Conservation (phyloP, 1,140 invertebrate genomes). For the Drosophila rhopaloa region DNA sequence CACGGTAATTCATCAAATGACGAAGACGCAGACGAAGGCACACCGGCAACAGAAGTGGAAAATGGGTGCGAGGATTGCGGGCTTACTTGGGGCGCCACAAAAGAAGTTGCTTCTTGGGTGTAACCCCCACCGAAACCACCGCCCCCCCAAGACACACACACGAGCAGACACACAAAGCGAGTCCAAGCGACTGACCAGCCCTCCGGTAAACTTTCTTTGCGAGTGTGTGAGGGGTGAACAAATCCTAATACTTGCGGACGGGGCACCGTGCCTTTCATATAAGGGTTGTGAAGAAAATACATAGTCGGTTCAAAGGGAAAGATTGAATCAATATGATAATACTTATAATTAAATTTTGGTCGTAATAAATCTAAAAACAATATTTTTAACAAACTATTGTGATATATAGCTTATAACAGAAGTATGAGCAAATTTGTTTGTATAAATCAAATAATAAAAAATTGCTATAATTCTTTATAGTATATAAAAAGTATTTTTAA, state of each 20-base stretch:
- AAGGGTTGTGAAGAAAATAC: conserved; percentile 14
- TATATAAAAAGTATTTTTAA: no score
- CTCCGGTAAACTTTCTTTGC: conserved; percentile 45
- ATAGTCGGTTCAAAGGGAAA: conserved; percentile 7
- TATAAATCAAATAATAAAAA: no score
- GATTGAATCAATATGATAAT: conserved; percentile 10
- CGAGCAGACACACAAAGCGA: conserved; percentile 39
- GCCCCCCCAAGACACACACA: conserved; percentile 3
- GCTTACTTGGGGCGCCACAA: conserved; percentile 66
- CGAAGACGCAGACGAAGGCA: conserved; percentile 58
- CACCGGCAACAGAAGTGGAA: conserved; percentile 17
- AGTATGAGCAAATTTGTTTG: no score
- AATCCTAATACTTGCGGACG: background rate
- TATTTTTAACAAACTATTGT: background rate
- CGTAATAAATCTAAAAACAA: background rate
- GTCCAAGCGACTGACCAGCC: conserved; percentile 68
- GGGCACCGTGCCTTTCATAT: conserved; percentile 14
- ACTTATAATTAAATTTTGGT: background rate
- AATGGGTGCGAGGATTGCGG: conserved; percentile 19
- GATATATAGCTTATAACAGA: no score
- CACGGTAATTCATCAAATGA: conserved; percentile 83
- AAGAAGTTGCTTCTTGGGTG: conserved; percentile 80
- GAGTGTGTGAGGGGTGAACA: conserved; percentile 15
- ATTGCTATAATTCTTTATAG: no score
- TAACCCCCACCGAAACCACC: conserved; percentile 17